Conservation (phyloP, 2,888 invertebrate species). For the Acronicta leporina region DNA sequence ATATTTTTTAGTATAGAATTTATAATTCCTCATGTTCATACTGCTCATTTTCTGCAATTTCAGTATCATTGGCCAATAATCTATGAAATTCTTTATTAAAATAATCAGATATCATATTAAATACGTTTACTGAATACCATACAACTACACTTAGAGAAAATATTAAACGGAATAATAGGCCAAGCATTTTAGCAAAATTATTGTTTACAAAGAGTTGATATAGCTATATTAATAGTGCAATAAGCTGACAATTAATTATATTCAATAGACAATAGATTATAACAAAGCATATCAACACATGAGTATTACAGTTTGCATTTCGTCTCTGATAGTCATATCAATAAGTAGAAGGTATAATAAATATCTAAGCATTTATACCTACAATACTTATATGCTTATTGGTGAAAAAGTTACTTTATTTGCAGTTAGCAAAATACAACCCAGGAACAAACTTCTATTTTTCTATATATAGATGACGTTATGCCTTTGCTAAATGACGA, state of each 20-base stretch:
- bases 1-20: not conserved
- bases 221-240: not conserved
- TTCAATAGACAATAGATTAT: too few relatives aligned
- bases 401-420: too few relatives aligned
- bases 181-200: slow-evolving; percentile 86
- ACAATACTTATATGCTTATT: too few relatives aligned
- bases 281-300: too few relatives aligned
- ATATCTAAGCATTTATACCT: too few relatives aligned
- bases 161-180: slow-evolving; percentile 90
- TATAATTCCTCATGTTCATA: slow-evolving; percentile 43
- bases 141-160: slow-evolving; percentile 91
- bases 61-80: slow-evolving; percentile 81
- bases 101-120: slow-evolving; percentile 93
- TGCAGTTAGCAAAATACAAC: not conserved
- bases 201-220: not conserved
- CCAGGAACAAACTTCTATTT: not conserved
- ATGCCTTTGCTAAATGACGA: not conserved
- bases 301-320: too few relatives aligned
- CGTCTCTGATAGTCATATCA: too few relatives aligned
- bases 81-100: slow-evolving; percentile 92
- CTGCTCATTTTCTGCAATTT: slow-evolving; percentile 35
- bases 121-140: slow-evolving; percentile 92
- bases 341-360: too few relatives aligned
- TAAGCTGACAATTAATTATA: too few relatives aligned
- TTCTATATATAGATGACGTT: not conserved